Base-by-base conservation (phyloP, 2,888 invertebrate genomes). In the Conops quadrifasciatus region DNA sequence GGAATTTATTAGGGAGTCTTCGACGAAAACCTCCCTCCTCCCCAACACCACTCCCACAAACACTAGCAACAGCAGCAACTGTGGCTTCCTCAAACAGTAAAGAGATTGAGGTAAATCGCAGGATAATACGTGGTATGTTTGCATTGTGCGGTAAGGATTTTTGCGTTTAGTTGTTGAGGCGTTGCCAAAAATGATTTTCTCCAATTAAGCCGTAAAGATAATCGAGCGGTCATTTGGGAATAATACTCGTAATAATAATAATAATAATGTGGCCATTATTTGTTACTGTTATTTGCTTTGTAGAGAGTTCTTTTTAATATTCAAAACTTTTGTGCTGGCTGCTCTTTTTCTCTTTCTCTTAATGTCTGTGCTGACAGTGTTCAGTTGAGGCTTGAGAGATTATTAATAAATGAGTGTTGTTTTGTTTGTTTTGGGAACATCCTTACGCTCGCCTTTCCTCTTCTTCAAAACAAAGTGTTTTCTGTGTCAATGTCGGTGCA, bases 211-310 rank as follows among this genome's bases (percentile, higher is more conserved):
- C 73, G 76, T 78, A 75, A 80, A 77, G 83, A 83, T 82, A 83
- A 83, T 83, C 82, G 80, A 83, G 81, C 83, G 80, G 81, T 77
- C 82, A 81, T 83, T 81, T 79, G 83, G 82, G 82, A 79, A 74
- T 83, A 83, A 83, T 83, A 82, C 82, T 80, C 58, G 15, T 58
- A n/a, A 58, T 53, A 53, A 53, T 53, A 53, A 53, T 53, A 53
- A 53, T 53, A 53, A 53, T 58, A 3, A 7, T 36, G 36, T 26
- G 15, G 26, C 28, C 21, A 58, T 24, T 58, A 28, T 58, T 80
- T 79, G 79, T 67, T 58, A 28, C 28, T 51, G 36, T 49, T 47
- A 58, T 66, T 65, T 36, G 62, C 47, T 19, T n/a, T 51, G 47
- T 58, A 21, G 30, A 59, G 60, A 63, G 53, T 53, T 45, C 63